Percentiles rank a stretch among this genome's conserved stretches.
These are phyloP conservation scores for Siniperca scherzeri DNA, from an alignment of 2,797 vertebrate genomes.

Conservation along the genomic window DNA sequence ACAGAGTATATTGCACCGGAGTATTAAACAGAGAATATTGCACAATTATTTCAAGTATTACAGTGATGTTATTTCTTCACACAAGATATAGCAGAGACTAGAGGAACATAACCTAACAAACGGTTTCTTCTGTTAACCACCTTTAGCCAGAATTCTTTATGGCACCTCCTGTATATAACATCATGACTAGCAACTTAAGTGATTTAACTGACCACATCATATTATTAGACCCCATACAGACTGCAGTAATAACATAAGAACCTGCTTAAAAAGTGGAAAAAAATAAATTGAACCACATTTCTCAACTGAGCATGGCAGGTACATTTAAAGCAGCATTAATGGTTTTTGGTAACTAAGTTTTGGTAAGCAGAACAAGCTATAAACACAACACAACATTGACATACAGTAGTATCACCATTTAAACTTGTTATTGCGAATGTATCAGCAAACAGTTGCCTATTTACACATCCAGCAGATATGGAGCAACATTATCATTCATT, in stretches of 20 bases:
- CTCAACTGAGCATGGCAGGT: neutral
- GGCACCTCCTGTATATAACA: too few relatives aligned
- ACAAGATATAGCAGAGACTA: neutral
- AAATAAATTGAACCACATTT: neutral
- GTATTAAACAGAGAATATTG: too few relatives aligned
- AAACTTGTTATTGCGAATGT: too few relatives aligned
- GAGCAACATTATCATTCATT: neutral
- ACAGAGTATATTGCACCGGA: too few relatives aligned
- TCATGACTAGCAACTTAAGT: neutral
- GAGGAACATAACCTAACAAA: neutral
- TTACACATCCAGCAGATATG: neutral
- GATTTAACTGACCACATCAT: neutral
- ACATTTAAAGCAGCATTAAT: neutral
- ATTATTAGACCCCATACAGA: neutral
- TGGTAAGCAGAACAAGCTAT: neutral
- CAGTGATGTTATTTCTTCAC: neutral
- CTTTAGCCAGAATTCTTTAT: neutral
- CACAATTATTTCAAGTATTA: too few relatives aligned
- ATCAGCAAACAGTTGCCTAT: neutral
- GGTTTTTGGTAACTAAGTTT: neutral
- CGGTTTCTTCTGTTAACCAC: neutral
- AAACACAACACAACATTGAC: neutral
- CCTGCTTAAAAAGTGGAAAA: neutral
- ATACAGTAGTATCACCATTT: neutral
- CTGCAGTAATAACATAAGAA: neutral